phyloP scores from a whole-genome alignment of 1,140 invertebrate genomes.

The Aphidius gifuensis region DNA sequence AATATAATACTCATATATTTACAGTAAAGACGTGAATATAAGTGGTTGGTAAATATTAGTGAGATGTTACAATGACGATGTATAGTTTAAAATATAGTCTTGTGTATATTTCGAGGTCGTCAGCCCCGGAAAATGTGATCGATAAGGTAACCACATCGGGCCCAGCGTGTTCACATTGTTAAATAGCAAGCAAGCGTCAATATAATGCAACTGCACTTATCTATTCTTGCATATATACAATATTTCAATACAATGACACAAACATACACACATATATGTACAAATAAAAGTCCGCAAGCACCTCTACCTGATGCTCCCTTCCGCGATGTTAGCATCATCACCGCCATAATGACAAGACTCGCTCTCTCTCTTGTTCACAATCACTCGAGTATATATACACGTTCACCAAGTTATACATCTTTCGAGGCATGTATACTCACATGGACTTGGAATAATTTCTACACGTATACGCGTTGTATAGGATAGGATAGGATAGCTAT shows the following conservation, averaged over 20 bases:
- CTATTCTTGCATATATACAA: neutral
- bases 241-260: neutral
- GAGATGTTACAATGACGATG: neutral
- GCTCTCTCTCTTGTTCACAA: neutral
- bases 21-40: neutral
- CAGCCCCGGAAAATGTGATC: conserved; percentile 16
- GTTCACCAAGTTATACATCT: too few species aligned
- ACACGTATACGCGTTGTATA: neutral
- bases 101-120: conserved; percentile 3
- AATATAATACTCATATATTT: neutral
- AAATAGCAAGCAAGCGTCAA: neutral
- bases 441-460: neutral
- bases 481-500: conserved; percentile 18
- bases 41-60: conserved; percentile 13
- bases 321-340: neutral
- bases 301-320: neutral
- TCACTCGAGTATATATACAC: neutral
- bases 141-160: conserved; percentile 11
- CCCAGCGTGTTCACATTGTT: conserved; percentile 12
- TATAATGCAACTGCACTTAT: neutral
- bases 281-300: neutral
- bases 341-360: neutral
- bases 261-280: neutral
- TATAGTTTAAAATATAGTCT: too few species aligned
- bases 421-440: too few species aligned